Conservation (phyloP, 2,888 invertebrate species). For the Tortricodes alternella region DNA sequence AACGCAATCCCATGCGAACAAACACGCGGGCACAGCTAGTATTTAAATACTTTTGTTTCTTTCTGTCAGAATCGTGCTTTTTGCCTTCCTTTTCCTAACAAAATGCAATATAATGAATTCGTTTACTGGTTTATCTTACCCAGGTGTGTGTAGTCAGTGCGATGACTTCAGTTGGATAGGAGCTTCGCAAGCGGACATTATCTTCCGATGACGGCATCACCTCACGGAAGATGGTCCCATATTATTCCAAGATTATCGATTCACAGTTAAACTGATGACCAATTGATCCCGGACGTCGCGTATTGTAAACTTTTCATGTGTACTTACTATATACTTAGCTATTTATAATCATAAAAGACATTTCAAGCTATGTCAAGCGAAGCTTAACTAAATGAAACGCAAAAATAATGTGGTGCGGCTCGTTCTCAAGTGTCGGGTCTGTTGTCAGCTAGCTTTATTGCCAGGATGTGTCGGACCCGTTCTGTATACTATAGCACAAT, state of each 20-base stretch:
- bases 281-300: conserved; percentile 15
- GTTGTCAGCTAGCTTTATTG: conserved; percentile 37
- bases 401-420: conserved; percentile 13
- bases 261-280: conserved; percentile 18
- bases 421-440: conserved; percentile 8
- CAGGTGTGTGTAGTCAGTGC: background rate
- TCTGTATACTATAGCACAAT: conserved; percentile 58
- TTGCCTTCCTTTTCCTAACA: background rate
- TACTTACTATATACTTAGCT: too few relatives aligned
- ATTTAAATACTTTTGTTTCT: too few relatives aligned
- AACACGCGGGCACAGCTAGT: too few relatives aligned
- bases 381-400: too few relatives aligned
- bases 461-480: conserved; percentile 58
- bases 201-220: conserved; percentile 21
- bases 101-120: background rate
- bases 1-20: too few relatives aligned
- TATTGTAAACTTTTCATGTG: too few relatives aligned
- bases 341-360: too few relatives aligned
- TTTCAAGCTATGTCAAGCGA: too few relatives aligned
- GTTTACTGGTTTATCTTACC: background rate
- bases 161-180: background rate
- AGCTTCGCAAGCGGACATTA: conserved; percentile 8
- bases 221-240: conserved; percentile 8
- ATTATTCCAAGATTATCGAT: conserved; percentile 9
- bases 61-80: too few relatives aligned